A percentile compares a stretch with the other conserved stretches of the same genome.
Evolutionary conservation across 2,797 vertebrate species (phyloP).

Genomic region (Melanotaenia parkinsoni): DNA sequence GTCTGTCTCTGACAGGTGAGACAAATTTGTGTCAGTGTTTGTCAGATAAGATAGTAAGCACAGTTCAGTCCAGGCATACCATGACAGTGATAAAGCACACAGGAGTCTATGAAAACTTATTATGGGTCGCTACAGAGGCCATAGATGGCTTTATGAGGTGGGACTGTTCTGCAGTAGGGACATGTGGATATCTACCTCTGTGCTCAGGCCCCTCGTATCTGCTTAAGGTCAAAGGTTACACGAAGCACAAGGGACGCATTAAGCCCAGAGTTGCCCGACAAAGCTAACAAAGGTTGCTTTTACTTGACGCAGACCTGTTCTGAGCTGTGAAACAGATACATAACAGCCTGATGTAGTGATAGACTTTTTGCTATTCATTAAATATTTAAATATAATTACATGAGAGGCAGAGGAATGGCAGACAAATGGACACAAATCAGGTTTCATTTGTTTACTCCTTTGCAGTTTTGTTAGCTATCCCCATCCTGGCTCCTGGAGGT

Average conservation of each 20-base stretch:
- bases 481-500: conserved; percentile 67
- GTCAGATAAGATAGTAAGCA: conserved; percentile 48
- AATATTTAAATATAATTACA: conserved; percentile 76
- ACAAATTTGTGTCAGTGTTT: conserved; percentile 49
- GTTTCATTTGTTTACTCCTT: conserved; percentile 78
- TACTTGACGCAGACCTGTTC: not conserved
- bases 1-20: conserved; percentile 47
- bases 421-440: conserved; percentile 71
- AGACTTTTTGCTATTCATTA: conserved; percentile 62
- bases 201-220: not conserved
- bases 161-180: conserved; percentile 5
- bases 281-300: conserved; percentile 11
- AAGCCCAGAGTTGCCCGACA: conserved; percentile 1
- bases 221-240: conserved; percentile 25
- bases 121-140: conserved; percentile 21
- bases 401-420: conserved; percentile 69
- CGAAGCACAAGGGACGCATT: not conserved
- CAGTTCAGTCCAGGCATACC: conserved; percentile 48
- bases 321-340: conserved; percentile 5
- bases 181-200: not conserved
- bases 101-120: conserved; percentile 3
- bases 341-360: conserved; percentile 63
- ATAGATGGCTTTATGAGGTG: conserved; percentile 32
- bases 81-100: conserved; percentile 49
- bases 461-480: conserved; percentile 71